Evolutionary conservation across 1,140 invertebrate species (phyloP), one percentile per base, ranked within the genome.

Genomic region (Thalassaphorura encarpata): DNA sequence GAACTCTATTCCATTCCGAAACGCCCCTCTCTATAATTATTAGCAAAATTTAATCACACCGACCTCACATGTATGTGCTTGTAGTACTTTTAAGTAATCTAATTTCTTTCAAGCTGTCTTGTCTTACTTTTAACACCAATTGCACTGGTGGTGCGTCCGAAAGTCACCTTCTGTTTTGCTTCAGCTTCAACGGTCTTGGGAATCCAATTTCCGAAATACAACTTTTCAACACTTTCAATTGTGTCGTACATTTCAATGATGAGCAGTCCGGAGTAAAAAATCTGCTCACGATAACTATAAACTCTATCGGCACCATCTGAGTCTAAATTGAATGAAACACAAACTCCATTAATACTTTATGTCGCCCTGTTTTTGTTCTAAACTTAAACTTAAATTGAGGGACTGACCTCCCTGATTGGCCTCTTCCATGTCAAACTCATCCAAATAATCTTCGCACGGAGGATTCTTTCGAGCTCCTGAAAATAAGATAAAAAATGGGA

Each of bases 211-310:
- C 43, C 2, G 5, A 27, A 42, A 31, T 62, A 62, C 5, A 62
- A 13, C 0, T 43, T 39, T 43, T 62, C 55, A 1, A 62, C 43
- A 2, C 41, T n/a, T 13, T 54, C 23, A 8, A 62, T 41, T 16
- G 60, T 62, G 2, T 62, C 55, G 33, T 52, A 58, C 60, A 62
- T 57, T 43, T 62, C 52, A 47, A 57, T 54, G 16, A 58, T 52
- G 21, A 62, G 46, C 15, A 62, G 52, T 21, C 55, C 60, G 13
- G 60, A 58, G 33, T 43, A 62, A 23, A 62, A 62, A 16, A 62
- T 27, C 42, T 62, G 50, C 26, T 58, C 55, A 1, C 46, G n/a
- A 8, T 26, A 15, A 6, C 21, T 31, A 15, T 52, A 54, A 6
- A 52, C 43, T 6, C 36, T 45, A 21, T 29, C 33, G 21, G 46